Conservation (phyloP, 2,797 vertebrate genomes). For the Yasuhikotakia modesta region DNA sequence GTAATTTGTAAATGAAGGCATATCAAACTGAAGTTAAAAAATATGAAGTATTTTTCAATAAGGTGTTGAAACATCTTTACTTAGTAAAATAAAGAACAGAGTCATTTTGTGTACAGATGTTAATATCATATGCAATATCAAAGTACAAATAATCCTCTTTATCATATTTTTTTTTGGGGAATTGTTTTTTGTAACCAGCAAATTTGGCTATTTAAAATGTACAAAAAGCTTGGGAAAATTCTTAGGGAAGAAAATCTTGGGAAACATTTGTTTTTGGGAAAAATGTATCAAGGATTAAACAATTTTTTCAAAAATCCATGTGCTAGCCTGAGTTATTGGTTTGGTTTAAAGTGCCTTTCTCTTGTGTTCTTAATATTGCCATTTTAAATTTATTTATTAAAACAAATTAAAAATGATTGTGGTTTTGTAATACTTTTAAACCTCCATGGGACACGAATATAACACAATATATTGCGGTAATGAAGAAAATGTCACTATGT, state of each 20-base stretch:
- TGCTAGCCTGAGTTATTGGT: slow-evolving; percentile 14
- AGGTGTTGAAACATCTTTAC: neutral
- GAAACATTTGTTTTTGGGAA: no score
- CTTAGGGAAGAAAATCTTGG: no score
- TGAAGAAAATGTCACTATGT: no score
- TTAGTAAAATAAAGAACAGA: neutral
- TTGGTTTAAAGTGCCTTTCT: slow-evolving; percentile 56
- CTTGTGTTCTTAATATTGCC: slow-evolving; percentile 44
- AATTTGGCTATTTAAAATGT: neutral
- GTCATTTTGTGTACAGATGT: neutral
- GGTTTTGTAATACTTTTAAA: no score
- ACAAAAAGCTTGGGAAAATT: neutral
- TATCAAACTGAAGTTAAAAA: neutral
- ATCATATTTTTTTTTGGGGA: neutral
- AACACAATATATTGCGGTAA: no score
- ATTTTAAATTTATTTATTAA: slow-evolving; percentile 57
- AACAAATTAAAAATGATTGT: slow-evolving; percentile 31
- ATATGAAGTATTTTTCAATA: neutral
- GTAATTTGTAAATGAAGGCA: neutral
- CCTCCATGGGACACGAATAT: no score
- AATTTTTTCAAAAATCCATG: slow-evolving; percentile 2
- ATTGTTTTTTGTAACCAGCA: neutral
- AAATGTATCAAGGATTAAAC: no score
- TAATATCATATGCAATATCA: slow-evolving; percentile 15
- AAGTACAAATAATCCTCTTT: neutral